These are phyloP conservation scores for Macaria notata DNA, from an alignment of 2,888 invertebrate species.

Conservation along the genomic window DNA sequence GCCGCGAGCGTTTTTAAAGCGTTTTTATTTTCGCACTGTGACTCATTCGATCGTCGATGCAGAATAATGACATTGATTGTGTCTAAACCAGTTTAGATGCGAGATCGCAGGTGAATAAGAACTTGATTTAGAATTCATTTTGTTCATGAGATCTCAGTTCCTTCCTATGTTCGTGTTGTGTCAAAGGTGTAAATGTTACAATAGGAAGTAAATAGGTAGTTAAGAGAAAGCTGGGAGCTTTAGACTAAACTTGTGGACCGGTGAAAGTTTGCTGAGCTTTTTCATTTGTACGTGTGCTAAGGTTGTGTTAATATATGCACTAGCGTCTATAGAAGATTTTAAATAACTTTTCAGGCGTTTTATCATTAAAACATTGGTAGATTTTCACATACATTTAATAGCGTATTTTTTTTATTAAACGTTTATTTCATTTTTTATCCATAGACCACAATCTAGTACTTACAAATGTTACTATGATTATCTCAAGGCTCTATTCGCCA, in stretches of 20 bases:
- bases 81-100: constrained; percentile 26
- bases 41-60: constrained; percentile 45
- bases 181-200: constrained; percentile 20
- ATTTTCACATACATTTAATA: too few relatives aligned
- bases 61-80: constrained; percentile 42
- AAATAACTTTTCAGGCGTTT: too few relatives aligned
- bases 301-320: too few relatives aligned
- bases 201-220: constrained; percentile 12
- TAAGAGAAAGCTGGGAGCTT: constrained; percentile 14
- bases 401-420: too few relatives aligned
- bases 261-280: constrained; percentile 16
- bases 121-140: constrained; percentile 11
- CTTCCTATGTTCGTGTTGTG: constrained; percentile 5
- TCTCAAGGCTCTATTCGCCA: too few relatives aligned
- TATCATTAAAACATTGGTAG: too few relatives aligned
- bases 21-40: constrained; percentile 54
- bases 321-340: too few relatives aligned
- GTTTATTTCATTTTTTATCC: background rate
- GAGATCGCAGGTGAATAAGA: constrained; percentile 18
- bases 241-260: background rate
- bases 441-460: background rate
- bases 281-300: too few relatives aligned
- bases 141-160: background rate
- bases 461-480: too few relatives aligned
- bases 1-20: constrained; percentile 44